Percentiles rank a stretch among this genome's conserved stretches.
Evolutionary conservation across 2,113 vertebrate genomes (phyloP).

Genomic region (Prionailurus viverrinus): DNA sequence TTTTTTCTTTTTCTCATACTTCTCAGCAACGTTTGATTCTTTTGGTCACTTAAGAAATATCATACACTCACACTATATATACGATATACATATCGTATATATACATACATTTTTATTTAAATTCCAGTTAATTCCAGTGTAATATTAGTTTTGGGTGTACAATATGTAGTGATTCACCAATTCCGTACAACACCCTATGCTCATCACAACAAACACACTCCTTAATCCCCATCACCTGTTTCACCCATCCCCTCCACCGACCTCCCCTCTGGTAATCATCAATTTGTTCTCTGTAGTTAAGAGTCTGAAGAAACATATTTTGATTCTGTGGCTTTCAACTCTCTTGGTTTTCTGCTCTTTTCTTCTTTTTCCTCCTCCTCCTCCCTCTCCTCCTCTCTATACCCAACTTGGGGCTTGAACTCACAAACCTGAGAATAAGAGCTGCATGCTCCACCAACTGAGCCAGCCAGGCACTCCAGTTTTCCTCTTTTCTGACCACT

Average conservation of each 20-base stretch:
- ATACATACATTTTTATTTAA: not conserved
- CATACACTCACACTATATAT: not conserved
- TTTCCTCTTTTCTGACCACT: not conserved
- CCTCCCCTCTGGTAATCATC: not conserved
- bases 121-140: not conserved
- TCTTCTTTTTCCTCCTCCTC: too few relatives aligned
- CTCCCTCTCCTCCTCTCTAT: not conserved
- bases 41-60: not conserved
- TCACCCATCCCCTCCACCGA: not conserved
- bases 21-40: not conserved
- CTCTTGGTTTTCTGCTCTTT: not conserved
- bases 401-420: not conserved
- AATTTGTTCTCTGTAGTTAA: not conserved
- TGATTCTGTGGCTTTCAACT: conserved; percentile 15
- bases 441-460: not conserved
- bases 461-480: not conserved
- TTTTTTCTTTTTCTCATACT: not conserved
- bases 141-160: not conserved
- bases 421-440: not conserved
- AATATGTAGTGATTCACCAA: not conserved
- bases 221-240: not conserved
- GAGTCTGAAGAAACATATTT: not conserved
- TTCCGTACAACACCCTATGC: not conserved
- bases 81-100: too few relatives aligned
- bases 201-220: not conserved